These are phyloP conservation scores for Caenorhabditis virilis DNA, from an alignment of 2,888 invertebrate genomes.

Conservation along the genomic window DNA sequence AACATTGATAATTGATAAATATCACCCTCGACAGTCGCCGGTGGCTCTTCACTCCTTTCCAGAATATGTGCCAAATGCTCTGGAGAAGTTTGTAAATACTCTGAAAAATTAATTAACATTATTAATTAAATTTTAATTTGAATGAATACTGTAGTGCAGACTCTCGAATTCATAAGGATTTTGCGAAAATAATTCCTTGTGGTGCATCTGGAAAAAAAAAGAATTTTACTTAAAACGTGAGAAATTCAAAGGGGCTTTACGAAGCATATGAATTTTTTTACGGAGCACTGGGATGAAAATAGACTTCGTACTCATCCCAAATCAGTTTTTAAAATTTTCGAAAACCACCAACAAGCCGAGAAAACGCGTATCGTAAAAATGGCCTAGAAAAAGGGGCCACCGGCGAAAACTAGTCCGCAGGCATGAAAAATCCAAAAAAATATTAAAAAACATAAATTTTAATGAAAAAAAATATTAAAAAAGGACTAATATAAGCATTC, in stretches of 20 bases:
- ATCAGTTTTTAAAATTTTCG: no score
- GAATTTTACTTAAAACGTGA: neutral
- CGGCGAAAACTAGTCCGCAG: no score
- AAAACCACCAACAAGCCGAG: no score
- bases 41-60: constrained; percentile 29
- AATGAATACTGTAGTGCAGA: constrained; percentile 20
- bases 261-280: no score
- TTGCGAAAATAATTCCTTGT: constrained; percentile 29
- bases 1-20: constrained; percentile 54
- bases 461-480: no score
- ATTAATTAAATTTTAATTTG: neutral
- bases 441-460: no score
- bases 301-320: no score
- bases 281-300: no score
- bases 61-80: constrained; percentile 31
- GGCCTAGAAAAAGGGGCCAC: no score
- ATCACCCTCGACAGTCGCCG: constrained; percentile 30
- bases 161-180: constrained; percentile 15
- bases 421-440: no score
- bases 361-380: no score
- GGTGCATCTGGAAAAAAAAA: constrained; percentile 22
- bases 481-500: no score
- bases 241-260: neutral
- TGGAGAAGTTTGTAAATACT: constrained; percentile 48
- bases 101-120: constrained; percentile 14